phyloP scores from a whole-genome alignment of 92 coral and sea anemone species.

The Porites cylindrica region DNA sequence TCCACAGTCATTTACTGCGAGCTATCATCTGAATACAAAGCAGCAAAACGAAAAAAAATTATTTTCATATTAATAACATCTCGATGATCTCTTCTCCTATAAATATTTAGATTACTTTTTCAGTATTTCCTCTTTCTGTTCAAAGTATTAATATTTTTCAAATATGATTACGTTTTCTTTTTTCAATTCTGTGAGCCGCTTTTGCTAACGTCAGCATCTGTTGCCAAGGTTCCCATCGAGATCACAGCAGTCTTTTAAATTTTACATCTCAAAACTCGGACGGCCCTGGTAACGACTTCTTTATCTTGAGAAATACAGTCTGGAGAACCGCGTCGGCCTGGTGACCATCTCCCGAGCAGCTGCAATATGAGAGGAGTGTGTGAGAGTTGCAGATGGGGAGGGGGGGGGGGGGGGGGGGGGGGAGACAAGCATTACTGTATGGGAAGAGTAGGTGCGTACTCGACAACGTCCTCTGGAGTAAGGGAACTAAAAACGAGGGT shows the following conservation, averaged over 20 bases:
- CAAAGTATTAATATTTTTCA: background rate
- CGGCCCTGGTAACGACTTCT: constrained; percentile 41
- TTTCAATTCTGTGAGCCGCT: background rate
- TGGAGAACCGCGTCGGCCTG: constrained; percentile 80
- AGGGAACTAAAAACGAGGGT: background rate
- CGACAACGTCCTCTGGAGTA: background rate
- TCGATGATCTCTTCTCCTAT: background rate
- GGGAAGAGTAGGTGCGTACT: background rate
- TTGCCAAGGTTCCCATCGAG: background rate
- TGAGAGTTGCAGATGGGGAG: constrained; percentile 22
- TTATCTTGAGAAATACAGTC: constrained; percentile 71
- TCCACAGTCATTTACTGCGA: background rate
- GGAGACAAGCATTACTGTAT: background rate
- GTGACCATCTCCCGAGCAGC: constrained; percentile 69
- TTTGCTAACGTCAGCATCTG: background rate
- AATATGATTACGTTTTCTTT: background rate
- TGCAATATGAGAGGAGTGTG: constrained; percentile 6
- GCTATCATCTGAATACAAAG: background rate
- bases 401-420: constrained; percentile 8
- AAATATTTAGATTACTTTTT: no score
- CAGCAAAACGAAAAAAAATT: background rate
- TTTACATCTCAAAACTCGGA: constrained; percentile 15
- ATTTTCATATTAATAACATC: background rate
- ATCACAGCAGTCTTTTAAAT: background rate
- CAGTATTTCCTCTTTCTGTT: background rate